Evolutionary conservation across 2,797 vertebrate genomes (phyloP).

Genomic region (Parotocinclus haroldoi): DNA sequence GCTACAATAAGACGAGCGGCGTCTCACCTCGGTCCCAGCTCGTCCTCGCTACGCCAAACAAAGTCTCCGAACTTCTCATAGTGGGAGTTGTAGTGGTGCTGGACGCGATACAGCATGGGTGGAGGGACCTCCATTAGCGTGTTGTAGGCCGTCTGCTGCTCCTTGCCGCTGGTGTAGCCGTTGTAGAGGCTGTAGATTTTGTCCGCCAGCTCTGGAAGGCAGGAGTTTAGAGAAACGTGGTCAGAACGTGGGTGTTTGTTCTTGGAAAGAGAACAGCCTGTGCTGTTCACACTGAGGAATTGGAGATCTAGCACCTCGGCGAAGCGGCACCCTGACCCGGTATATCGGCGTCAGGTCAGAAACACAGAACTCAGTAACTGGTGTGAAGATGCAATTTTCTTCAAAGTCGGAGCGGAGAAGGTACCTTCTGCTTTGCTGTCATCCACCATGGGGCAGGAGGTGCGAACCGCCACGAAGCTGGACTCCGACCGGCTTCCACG

Average conservation of each 20-base stretch:
- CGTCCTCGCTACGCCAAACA: slow-evolving; percentile 95
- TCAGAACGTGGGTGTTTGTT: too few relatives aligned
- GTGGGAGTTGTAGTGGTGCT: slow-evolving; percentile 96
- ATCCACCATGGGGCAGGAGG: slow-evolving; percentile 92
- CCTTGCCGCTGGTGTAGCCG: slow-evolving; percentile 96
- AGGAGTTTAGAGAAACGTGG: neutral
- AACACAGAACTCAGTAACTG: slow-evolving; percentile 16
- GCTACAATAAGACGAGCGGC: neutral
- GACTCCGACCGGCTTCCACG: slow-evolving; percentile 88
- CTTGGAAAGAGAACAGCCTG: neutral
- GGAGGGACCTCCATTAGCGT: slow-evolving; percentile 91
- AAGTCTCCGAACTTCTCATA: slow-evolving; percentile 99
- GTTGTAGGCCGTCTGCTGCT: slow-evolving; percentile 97
- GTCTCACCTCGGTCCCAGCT: slow-evolving; percentile 91
- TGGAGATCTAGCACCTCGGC: slow-evolving; percentile 29
- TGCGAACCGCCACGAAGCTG: slow-evolving; percentile 87
- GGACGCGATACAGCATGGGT: slow-evolving; percentile 89
- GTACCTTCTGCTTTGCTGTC: slow-evolving; percentile 95
- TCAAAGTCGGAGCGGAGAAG: neutral
- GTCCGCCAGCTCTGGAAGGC: slow-evolving; percentile 87
- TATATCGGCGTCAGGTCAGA: slow-evolving; percentile 18
- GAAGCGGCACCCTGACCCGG: slow-evolving; percentile 24
- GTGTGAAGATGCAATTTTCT: slow-evolving; percentile 21
- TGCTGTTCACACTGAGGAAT: slow-evolving; percentile 18
- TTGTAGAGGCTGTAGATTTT: slow-evolving; percentile 97